These are phyloP conservation scores for Acleris emargana DNA, from an alignment of 2,888 invertebrate species.

Conservation along the genomic window DNA sequence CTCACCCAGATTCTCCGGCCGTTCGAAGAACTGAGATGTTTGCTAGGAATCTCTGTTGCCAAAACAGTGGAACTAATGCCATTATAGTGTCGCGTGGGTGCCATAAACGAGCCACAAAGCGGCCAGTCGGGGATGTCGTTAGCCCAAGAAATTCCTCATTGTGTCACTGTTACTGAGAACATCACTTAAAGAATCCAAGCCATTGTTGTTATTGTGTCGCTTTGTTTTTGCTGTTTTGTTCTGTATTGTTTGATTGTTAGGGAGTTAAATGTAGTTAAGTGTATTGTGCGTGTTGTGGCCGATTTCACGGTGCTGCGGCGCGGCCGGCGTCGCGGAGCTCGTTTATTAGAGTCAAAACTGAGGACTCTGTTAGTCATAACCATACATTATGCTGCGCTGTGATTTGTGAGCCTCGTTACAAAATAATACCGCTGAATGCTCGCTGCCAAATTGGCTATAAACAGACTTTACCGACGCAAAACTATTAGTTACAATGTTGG, in stretches of 20 bases:
- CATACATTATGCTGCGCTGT: conserved; percentile 41
- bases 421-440: conserved; percentile 28
- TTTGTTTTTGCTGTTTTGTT: conserved; percentile 72
- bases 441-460: conserved; percentile 25
- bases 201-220: conserved; percentile 60
- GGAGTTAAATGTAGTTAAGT: conserved; percentile 81
- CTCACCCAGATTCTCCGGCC: conserved; percentile 61
- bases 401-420: conserved; percentile 35
- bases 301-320: conserved; percentile 71
- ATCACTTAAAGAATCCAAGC: conserved; percentile 55
- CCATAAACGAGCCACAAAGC: conserved; percentile 79
- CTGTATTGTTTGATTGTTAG: conserved; percentile 75
- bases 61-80: conserved; percentile 81
- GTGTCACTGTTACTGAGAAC: conserved; percentile 64
- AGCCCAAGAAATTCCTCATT: conserved; percentile 66
- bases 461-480: conserved; percentile 10
- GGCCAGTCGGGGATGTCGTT: conserved; percentile 70
- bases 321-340: conserved; percentile 62
- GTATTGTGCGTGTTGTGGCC: conserved; percentile 66
- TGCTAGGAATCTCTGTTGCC: conserved; percentile 65
- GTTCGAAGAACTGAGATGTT: conserved; percentile 67
- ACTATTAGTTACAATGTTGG: background rate
- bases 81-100: conserved; percentile 81
- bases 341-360: conserved; percentile 74
- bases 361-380: conserved; percentile 66